These are phyloP conservation scores for Carposina sasakii DNA, from an alignment of 1,140 invertebrate genomes.

Conservation along the genomic window DNA sequence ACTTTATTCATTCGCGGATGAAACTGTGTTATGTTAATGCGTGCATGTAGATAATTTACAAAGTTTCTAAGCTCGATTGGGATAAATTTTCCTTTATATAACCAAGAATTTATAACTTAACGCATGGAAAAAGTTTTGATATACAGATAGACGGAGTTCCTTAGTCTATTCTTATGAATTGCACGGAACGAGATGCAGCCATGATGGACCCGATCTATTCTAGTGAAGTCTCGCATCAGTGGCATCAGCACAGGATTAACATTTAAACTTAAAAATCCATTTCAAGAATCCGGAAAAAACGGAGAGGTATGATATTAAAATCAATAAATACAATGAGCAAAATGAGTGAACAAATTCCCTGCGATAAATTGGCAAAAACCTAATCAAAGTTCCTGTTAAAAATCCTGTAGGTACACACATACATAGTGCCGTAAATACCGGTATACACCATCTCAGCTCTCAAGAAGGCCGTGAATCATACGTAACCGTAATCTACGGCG, in stretches of 20 bases:
- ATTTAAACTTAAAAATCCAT: no score
- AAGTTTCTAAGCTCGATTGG: neutral
- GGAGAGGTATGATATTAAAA: no score
- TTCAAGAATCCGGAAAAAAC: no score
- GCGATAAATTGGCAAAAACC: neutral
- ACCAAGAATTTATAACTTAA: neutral
- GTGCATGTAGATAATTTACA: neutral
- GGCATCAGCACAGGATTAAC: no score
- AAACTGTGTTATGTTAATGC: no score
- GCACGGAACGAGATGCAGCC: no score
- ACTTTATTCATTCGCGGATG: constrained; percentile 28
- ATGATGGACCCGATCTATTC: no score
- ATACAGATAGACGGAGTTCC: neutral
- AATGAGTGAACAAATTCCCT: neutral
- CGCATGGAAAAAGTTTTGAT: neutral
- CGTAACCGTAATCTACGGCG: constrained; percentile 63
- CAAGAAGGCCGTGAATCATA: constrained; percentile 44
- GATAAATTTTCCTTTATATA: neutral
- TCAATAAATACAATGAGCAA: neutral
- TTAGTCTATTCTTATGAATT: neutral
- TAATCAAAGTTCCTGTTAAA: neutral
- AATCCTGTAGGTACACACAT: neutral
- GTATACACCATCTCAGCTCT: neutral
- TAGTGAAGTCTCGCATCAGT: no score
- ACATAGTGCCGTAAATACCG: neutral